A percentile compares a stretch with the other conserved stretches of the same genome.
These are phyloP conservation scores for Heliconius himera DNA, from an alignment of 1,140 invertebrate genomes.

Conservation along the genomic window DNA sequence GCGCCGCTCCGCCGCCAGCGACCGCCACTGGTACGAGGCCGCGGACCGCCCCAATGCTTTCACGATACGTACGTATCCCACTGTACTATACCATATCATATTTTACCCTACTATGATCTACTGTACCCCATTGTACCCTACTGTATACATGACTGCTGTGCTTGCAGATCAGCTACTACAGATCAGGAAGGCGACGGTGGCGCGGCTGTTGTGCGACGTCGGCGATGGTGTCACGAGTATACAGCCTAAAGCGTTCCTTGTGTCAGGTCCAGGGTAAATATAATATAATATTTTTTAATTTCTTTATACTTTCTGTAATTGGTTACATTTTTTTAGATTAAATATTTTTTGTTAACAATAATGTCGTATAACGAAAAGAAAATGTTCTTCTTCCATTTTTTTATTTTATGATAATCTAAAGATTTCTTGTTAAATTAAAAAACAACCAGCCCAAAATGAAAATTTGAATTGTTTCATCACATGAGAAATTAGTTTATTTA, in stretches of 20 bases:
- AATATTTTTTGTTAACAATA: background rate
- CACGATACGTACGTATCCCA: constrained; percentile 51
- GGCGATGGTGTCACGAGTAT: constrained; percentile 81
- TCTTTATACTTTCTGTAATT: background rate
- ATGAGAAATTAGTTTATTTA: background rate
- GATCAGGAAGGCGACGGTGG: constrained; percentile 91
- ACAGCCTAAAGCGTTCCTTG: constrained; percentile 51
- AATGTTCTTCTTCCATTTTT: too few relatives aligned
- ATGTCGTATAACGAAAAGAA: background rate
- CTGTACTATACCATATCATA: background rate
- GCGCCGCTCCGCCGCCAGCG: constrained; percentile 41
- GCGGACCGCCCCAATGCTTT: constrained; percentile 56
- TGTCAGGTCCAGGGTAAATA: constrained; percentile 46
- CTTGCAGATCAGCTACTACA: constrained; percentile 90
- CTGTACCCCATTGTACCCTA: background rate
- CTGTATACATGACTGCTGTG: background rate
- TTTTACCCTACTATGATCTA: background rate
- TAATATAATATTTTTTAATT: background rate
- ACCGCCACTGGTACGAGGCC: constrained; percentile 66
- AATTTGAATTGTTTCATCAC: too few relatives aligned
- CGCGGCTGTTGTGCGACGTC: constrained; percentile 94
- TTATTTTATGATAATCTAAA: too few relatives aligned
- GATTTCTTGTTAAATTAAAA: too few relatives aligned
- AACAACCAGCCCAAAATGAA: too few relatives aligned
- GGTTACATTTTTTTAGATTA: background rate